Base-by-base conservation (phyloP, 2,888 invertebrate genomes). In the Hydriomena furcata region DNA sequence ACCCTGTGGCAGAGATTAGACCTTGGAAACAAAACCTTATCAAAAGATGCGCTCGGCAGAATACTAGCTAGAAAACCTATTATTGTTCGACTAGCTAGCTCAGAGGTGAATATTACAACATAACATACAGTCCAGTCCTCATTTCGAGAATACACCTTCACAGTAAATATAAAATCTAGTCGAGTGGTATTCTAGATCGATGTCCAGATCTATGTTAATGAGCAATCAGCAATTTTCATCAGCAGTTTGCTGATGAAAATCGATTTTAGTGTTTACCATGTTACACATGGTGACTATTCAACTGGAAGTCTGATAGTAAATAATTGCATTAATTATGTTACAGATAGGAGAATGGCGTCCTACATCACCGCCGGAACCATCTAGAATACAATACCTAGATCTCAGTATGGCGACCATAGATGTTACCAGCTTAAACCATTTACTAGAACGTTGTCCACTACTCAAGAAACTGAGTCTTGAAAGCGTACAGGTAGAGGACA, bases 401-500 rank as follows among this genome's bases (percentile, higher is more conserved):
- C 89, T 98, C 7, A 96, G 97, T 71, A 95, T 97, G 94, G 92
- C 94, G 0, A 89, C 93, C 0, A 91, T 96, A 21, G 91, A 93
- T 8, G 65, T 85, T 0, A 63, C 73, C 0, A 93, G 93, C 0
- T 77, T 96, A n/a, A 87, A 89, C 64, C 76, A 77, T 25, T 73
- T 93, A 10, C 87, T 98, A 24, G 79, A 84, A 1, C 91, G 93
- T 4, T 97, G 97, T 78, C 91, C 91, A 3, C 86, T 91, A 7
- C 86, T 98, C 23, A 93, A 93, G 69, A 98, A 97, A 75, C 85
- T 98, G 2, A 98, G 98, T 64, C 79, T 98, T 44, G 98, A 98
- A 79, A 94, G 94, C 66, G 93, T 96, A 11, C 78, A 80, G 5
- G 53, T 98, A 0, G 92, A 93, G 61, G 92, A 93, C 54, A 81